Evolutionary conservation across 53 echinoderm and acorn worm species (phyloP).

Genomic region (Astropecten irregularis): DNA sequence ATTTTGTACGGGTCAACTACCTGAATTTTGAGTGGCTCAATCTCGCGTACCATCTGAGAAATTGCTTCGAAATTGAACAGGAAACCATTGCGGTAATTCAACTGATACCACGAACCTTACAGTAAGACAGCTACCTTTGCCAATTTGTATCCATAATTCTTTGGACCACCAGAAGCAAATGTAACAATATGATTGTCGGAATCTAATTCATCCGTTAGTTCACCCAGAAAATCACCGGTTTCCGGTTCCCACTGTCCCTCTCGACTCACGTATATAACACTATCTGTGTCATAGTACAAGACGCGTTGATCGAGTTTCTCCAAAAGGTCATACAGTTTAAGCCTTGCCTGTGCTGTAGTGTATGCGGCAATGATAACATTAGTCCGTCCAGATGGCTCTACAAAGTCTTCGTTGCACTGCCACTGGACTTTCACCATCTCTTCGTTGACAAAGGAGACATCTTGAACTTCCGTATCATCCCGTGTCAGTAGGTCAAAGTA

Average conservation of each 20-base stretch:
- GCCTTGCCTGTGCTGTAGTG: constrained; percentile 47
- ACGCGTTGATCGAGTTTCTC: constrained; percentile 54
- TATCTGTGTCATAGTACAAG: constrained; percentile 69
- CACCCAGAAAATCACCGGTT: constrained; percentile 49
- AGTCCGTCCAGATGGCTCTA: not conserved
- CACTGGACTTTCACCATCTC: constrained; percentile 17
- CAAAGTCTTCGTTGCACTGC: not conserved
- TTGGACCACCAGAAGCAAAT: constrained; percentile 63
- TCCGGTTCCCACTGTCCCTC: constrained; percentile 39
- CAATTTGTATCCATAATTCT: constrained; percentile 61
- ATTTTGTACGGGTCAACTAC: constrained; percentile 14
- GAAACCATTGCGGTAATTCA: constrained; percentile 9
- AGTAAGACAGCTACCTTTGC: not conserved
- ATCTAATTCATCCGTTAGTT: constrained; percentile 61
- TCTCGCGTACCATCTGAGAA: constrained; percentile 8
- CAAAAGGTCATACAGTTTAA: constrained; percentile 58
- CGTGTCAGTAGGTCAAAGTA: constrained; percentile 11
- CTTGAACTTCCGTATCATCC: not conserved
- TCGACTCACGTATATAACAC: constrained; percentile 43
- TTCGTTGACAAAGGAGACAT: constrained; percentile 29
- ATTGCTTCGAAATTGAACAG: constrained; percentile 38
- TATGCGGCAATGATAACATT: constrained; percentile 64
- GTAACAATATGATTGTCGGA: constrained; percentile 51
- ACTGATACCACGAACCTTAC: constrained; percentile 38
- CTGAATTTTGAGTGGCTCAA: not conserved